Evolutionary conservation across 1,140 invertebrate genomes (phyloP).

Genomic region (Grapholita molesta): DNA sequence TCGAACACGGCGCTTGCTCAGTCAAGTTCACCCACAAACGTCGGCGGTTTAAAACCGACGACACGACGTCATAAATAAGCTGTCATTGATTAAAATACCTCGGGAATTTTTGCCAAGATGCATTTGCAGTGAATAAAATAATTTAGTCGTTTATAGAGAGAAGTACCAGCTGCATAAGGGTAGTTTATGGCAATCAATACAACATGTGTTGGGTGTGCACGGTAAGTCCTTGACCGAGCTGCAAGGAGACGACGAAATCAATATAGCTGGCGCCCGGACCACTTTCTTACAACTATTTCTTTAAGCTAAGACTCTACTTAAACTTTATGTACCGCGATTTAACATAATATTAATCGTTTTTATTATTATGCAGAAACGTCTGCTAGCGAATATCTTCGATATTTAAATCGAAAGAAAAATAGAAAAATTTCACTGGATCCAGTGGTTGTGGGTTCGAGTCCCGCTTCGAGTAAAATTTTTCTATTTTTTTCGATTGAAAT

Average conservation of each 20-base stretch:
- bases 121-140: neutral
- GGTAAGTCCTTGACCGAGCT: neutral
- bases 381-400: too few relatives aligned
- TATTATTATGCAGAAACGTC: too few relatives aligned
- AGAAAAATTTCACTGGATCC: too few relatives aligned
- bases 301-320: neutral
- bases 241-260: neutral
- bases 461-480: too few relatives aligned
- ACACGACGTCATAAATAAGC: neutral
- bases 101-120: neutral
- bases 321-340: too few relatives aligned
- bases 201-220: neutral
- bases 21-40: neutral
- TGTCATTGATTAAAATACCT: slow-evolving; percentile 1
- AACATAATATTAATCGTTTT: too few relatives aligned
- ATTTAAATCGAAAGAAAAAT: too few relatives aligned
- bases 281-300: neutral
- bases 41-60: neutral
- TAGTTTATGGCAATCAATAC: neutral
- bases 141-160: neutral
- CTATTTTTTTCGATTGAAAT: too few relatives aligned
- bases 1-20: neutral
- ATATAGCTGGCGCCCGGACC: neutral
- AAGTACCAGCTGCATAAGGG: neutral
- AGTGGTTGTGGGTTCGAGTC: too few relatives aligned